Base-by-base conservation (phyloP, 2,888 invertebrate genomes). In the Allophyes oxyacanthae region DNA sequence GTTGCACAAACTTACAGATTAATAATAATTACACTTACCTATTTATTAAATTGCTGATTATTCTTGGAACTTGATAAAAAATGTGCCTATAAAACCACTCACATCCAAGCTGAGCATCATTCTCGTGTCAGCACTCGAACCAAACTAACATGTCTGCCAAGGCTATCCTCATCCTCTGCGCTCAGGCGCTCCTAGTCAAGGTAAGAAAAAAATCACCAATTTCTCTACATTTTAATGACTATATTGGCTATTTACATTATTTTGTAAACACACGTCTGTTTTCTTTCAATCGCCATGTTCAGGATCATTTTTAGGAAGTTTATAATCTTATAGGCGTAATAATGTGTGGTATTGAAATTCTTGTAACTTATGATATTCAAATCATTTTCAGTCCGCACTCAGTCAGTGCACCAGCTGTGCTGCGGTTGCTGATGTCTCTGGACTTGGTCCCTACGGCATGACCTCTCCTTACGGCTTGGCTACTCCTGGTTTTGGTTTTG, bases 71-170 rank as follows among this genome's bases (percentile, higher is more conserved):
- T 20, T 20, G 20, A 20, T 20, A 20, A 20, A 20, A 20, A 20
- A 20, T 3, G 4, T 20, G 38, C n/a, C n/a, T 38, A 38, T 38
- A 25, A n/a, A 38, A 38, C 20, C 6, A 38, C 10, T 8, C 2
- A 6, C 6, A 28, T 2, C 8, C 20, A 5, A 13, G 8, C 15
- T 51, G 54, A 54, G 48, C 6, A 46, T 46, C 43, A 58, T 36
- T 64, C 58, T 52, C 8, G 50, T 60, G 33, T 52, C 37, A 52
- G 41, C 20, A 30, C 44, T 60, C n/a, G 44, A 33, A 57, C 56
- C 48, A 51, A 56, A 42, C 37, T 50, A 78, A 53, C 46, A 85
- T 83, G 84, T 76, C 79, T 59, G 38, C 72, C 46, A 78, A 82
- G 49, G 63, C 77, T 15, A 64, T 83, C 37, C 44, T 82, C 15